Percentiles rank a stretch among this genome's conserved stretches.
phyloP scores from a whole-genome alignment of 2,888 invertebrate species.

The Drosophila prolongata region DNA sequence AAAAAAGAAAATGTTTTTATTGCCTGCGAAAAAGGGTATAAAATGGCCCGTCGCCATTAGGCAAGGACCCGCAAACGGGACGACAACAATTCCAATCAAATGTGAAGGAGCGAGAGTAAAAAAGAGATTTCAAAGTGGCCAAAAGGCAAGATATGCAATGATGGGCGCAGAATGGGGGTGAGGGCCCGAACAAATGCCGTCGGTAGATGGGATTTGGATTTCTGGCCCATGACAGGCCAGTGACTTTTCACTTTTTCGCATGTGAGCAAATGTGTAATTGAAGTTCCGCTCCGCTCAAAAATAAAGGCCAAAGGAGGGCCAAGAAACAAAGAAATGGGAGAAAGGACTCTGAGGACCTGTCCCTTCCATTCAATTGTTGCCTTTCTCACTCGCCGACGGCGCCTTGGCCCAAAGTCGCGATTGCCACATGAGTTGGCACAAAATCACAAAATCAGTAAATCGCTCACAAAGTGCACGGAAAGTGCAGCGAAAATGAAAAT shows the following conservation, averaged over 20 bases:
- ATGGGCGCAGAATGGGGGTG: slow-evolving; percentile 20
- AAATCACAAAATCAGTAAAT: slow-evolving; percentile 32
- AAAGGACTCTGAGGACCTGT: slow-evolving; percentile 43
- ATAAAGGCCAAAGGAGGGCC: slow-evolving; percentile 10
- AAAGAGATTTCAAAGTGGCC: slow-evolving; percentile 40
- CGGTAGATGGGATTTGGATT: slow-evolving; percentile 60
- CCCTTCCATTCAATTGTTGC: slow-evolving; percentile 59
- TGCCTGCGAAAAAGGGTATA: slow-evolving; percentile 77
- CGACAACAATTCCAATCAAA: slow-evolving; percentile 47
- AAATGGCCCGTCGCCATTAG: slow-evolving; percentile 69
- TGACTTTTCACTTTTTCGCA: slow-evolving; percentile 65
- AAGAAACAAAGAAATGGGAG: slow-evolving; percentile 20
- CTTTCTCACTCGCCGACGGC: slow-evolving; percentile 46
- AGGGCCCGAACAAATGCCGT: slow-evolving; percentile 52
- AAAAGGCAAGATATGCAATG: slow-evolving; percentile 32
- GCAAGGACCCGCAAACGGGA: slow-evolving; percentile 40
- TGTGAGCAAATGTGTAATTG: slow-evolving; percentile 68
- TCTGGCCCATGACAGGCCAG: slow-evolving; percentile 62
- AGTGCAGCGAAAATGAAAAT: slow-evolving; percentile 40
- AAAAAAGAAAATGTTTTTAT: slow-evolving; percentile 76
- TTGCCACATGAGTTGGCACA: slow-evolving; percentile 60
- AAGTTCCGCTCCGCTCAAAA: slow-evolving; percentile 48
- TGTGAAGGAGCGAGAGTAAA: slow-evolving; percentile 52
- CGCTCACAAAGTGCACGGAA: slow-evolving; percentile 35
- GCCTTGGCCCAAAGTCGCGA: slow-evolving; percentile 36